Evolutionary conservation across 2,888 invertebrate species (phyloP).

Genomic region (Epiperipatus broadwayi): DNA sequence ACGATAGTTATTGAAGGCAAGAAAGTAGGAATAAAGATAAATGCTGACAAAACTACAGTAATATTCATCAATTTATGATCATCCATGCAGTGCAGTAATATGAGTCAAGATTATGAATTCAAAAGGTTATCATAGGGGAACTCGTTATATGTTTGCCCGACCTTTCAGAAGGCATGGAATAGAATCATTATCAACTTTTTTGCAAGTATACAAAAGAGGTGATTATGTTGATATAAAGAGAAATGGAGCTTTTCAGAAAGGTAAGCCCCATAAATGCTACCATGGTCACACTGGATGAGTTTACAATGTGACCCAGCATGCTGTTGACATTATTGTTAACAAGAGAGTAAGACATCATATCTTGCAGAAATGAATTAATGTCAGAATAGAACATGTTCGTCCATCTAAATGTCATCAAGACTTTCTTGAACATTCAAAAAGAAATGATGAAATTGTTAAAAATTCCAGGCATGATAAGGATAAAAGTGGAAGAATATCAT

Average conservation of each 20-base stretch:
- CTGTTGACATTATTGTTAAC: constrained; percentile 94
- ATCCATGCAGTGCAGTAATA: too few species aligned
- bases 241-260: constrained; percentile 96
- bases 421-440: too few species aligned
- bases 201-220: constrained; percentile 94
- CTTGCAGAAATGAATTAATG: constrained; percentile 76
- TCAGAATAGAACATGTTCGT: constrained; percentile 89
- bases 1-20: too few species aligned
- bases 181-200: constrained; percentile 85
- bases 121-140: constrained; percentile 96
- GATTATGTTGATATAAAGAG: constrained; percentile 99
- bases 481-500: too few species aligned
- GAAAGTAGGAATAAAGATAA: too few species aligned
- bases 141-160: constrained; percentile 91
- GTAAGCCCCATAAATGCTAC: constrained; percentile 98
- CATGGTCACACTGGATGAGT: constrained; percentile 97
- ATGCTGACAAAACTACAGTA: too few species aligned
- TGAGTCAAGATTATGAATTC: constrained; percentile 97
- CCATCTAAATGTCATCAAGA: constrained; percentile 95
- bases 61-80: too few species aligned
- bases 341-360: too few species aligned
- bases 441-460: too few species aligned
- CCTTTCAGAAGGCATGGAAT: constrained; percentile 87
- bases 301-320: constrained; percentile 92
- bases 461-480: too few species aligned